Percentiles rank a stretch among this genome's conserved stretches.
These are phyloP conservation scores for Tyrophagus putrescentiae DNA, from an alignment of 1,140 invertebrate genomes.

Conservation along the genomic window DNA sequence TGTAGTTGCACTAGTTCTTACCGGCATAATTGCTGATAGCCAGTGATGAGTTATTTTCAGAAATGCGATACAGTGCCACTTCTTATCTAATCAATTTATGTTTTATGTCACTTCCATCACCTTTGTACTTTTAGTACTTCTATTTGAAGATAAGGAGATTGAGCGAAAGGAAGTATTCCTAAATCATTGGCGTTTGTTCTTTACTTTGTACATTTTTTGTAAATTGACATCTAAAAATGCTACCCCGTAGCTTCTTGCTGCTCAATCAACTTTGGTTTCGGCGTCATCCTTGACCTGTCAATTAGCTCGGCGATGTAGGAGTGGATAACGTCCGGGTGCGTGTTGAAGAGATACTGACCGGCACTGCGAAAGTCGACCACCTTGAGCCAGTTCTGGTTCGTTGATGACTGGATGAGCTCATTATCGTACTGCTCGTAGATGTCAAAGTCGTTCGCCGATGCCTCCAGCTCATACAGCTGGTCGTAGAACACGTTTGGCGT, in stretches of 20 bases:
- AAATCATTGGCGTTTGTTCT: no score
- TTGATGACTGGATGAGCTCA: background rate
- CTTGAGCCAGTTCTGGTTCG: background rate
- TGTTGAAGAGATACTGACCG: conserved; percentile 14
- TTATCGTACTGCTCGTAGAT: conserved; percentile 16
- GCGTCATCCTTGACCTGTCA: background rate
- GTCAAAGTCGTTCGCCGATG: conserved; percentile 2
- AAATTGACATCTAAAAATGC: no score
- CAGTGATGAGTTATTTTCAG: no score
- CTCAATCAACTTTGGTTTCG: no score
- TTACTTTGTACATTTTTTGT: no score
- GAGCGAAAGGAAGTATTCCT: background rate
- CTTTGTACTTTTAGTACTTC: no score
- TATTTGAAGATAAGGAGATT: background rate
- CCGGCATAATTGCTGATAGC: no score
- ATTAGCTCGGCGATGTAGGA: conserved; percentile 14
- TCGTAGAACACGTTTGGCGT: background rate
- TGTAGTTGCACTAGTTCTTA: no score
- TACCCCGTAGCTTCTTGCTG: background rate
- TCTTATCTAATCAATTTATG: no score
- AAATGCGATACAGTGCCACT: no score
- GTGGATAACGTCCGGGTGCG: conserved; percentile 3
- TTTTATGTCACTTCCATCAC: no score
- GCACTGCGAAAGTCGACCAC: conserved; percentile 12
- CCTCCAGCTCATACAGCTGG: background rate